Evolutionary conservation across 2,888 invertebrate genomes (phyloP).

Genomic region (Cryptophagus acutangulus): DNA sequence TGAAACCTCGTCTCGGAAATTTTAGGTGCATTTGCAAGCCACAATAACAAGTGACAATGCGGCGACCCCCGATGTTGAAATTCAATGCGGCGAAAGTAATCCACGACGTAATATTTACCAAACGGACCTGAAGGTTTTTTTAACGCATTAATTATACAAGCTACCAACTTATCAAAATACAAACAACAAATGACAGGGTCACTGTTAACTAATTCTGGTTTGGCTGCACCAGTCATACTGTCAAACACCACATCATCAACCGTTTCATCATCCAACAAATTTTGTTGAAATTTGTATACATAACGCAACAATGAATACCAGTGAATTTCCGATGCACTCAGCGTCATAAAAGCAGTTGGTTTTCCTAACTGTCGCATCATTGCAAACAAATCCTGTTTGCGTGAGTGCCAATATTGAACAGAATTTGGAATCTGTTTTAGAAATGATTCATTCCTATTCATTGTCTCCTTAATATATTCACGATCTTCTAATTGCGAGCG

Average conservation of each 20-base stretch:
- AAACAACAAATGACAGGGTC: constrained; percentile 31
- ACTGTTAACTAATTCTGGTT: constrained; percentile 32
- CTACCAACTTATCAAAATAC: constrained; percentile 36
- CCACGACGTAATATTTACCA: constrained; percentile 30
- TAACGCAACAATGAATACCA: constrained; percentile 39
- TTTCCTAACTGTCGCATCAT: constrained; percentile 43
- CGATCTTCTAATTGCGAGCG: constrained; percentile 32
- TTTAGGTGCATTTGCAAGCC: constrained; percentile 38
- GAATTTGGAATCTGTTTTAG: constrained; percentile 42
- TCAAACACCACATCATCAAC: constrained; percentile 11
- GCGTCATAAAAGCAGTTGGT: constrained; percentile 42
- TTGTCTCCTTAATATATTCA: constrained; percentile 34
- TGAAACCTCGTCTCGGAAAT: constrained; percentile 16
- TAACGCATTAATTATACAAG: constrained; percentile 30
- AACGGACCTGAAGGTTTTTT: constrained; percentile 35
- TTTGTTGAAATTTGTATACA: constrained; percentile 33
- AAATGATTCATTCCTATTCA: constrained; percentile 40
- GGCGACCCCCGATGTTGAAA: constrained; percentile 41
- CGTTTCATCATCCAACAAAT: constrained; percentile 14
- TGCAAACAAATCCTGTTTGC: constrained; percentile 43
- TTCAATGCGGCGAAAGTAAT: constrained; percentile 40
- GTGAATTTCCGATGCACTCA: constrained; percentile 44
- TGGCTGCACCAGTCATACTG: constrained; percentile 21
- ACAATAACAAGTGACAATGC: constrained; percentile 32
- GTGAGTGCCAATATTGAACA: constrained; percentile 37